A percentile compares a stretch with the other conserved stretches of the same genome.
Evolutionary conservation across 2,888 invertebrate species (phyloP).

Genomic region (Liodrosophila aerea): DNA sequence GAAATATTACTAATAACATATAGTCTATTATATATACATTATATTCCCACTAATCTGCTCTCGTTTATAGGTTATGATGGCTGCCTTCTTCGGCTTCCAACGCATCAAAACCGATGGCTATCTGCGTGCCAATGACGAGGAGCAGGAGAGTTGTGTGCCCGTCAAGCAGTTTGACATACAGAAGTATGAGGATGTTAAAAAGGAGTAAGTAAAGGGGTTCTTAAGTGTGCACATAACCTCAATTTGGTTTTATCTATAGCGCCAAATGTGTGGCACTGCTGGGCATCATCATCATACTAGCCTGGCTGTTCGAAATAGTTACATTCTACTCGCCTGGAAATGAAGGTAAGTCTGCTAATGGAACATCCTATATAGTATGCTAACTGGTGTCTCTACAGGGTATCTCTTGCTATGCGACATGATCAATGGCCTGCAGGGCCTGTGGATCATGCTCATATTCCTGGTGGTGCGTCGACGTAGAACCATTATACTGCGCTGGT

Average conservation of each 20-base stretch:
- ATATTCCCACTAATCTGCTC: neutral
- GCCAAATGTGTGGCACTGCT: conserved; percentile 83
- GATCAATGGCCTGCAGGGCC: conserved; percentile 87
- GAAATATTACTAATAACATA: too few relatives aligned
- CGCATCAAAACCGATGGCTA: conserved; percentile 63
- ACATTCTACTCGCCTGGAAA: conserved; percentile 83
- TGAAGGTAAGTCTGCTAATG: conserved; percentile 35
- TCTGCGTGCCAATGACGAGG: conserved; percentile 37
- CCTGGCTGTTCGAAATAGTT: conserved; percentile 88
- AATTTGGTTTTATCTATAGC: conserved; percentile 43
- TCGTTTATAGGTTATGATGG: conserved; percentile 54
- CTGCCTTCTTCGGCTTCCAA: conserved; percentile 80
- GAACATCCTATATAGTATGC: neutral
- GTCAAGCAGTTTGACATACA: conserved; percentile 59
- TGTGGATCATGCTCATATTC: conserved; percentile 87
- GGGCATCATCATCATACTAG: conserved; percentile 87
- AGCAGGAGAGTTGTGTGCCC: conserved; percentile 1
- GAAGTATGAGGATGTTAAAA: conserved; percentile 78
- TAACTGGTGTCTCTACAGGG: conserved; percentile 22
- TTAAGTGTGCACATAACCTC: neutral
- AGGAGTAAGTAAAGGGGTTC: conserved; percentile 70
- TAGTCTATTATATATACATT: too few relatives aligned
- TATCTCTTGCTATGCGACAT: conserved; percentile 87
- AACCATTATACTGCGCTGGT: conserved; percentile 80
- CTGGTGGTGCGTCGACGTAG: conserved; percentile 82